A percentile compares a stretch with the other conserved stretches of the same genome.
Conservation (phyloP, 2,797 vertebrate genomes). For the Paramormyrops hopkinsi region DNA sequence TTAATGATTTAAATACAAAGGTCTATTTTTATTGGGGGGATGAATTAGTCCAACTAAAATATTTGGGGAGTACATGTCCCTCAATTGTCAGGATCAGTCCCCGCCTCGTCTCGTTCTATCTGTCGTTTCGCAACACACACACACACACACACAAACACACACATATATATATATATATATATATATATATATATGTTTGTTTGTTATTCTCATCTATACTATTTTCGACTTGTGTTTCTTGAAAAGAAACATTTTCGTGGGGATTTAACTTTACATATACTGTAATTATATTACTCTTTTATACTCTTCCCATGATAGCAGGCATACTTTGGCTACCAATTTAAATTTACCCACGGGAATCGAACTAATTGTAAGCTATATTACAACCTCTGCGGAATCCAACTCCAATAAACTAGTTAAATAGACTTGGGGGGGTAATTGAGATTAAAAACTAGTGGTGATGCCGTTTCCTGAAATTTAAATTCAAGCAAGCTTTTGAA, state of each 20-base stretch:
- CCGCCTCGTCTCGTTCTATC: neutral
- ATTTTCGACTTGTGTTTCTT: neutral
- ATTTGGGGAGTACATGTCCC: neutral
- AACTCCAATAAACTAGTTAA: slow-evolving; percentile 24
- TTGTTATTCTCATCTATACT: neutral
- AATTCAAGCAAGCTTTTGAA: neutral
- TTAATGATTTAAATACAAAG: neutral
- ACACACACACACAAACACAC: neutral
- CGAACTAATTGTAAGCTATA: slow-evolving; percentile 23
- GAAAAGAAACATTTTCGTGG: neutral
- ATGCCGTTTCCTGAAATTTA: neutral
- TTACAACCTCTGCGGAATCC: slow-evolving; percentile 13
- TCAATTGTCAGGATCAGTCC: neutral
- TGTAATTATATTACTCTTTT: neutral
- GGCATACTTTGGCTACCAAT: slow-evolving; percentile 24
- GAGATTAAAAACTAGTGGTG: neutral
- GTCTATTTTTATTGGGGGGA: neutral
- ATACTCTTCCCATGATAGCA: slow-evolving; percentile 14
- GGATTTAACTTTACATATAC: slow-evolving; percentile 5
- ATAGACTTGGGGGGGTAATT: neutral
- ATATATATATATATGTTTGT: neutral
- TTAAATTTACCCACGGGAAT: slow-evolving; percentile 26
- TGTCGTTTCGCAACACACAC: neutral
- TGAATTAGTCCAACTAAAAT: neutral
- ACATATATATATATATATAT: neutral